Conservation (phyloP, 2,888 invertebrate species). For the Xylophagus ater region DNA sequence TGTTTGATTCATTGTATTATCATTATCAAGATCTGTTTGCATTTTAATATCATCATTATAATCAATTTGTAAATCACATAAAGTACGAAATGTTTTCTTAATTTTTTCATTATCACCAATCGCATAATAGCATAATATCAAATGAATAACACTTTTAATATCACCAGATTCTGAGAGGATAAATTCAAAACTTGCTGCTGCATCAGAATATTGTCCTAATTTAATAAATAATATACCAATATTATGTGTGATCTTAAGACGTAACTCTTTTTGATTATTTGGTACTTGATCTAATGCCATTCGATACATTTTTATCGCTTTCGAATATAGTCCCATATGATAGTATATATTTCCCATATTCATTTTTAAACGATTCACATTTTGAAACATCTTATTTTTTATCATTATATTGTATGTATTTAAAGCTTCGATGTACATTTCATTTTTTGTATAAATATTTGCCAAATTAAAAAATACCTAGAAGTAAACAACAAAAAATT, state of each 20-base stretch:
- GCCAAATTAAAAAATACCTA: constrained; percentile 94
- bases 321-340: constrained; percentile 83
- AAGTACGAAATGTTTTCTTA: constrained; percentile 79
- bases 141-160: constrained; percentile 77
- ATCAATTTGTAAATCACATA: constrained; percentile 78
- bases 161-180: constrained; percentile 94
- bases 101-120: constrained; percentile 86
- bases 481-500: constrained; percentile 15
- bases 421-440: constrained; percentile 90
- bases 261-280: constrained; percentile 82
- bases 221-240: constrained; percentile 83
- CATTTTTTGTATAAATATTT: constrained; percentile 86
- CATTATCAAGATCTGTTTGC: constrained; percentile 29
- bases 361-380: constrained; percentile 85
- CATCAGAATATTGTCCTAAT: constrained; percentile 94
- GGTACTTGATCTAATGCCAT: constrained; percentile 98
- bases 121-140: constrained; percentile 81
- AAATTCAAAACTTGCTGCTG: constrained; percentile 92
- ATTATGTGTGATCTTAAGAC: constrained; percentile 95
- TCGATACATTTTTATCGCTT: constrained; percentile 93
- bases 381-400: constrained; percentile 85
- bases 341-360: constrained; percentile 99
- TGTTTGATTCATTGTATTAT: constrained; percentile 10
- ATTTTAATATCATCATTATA: constrained; percentile 72
- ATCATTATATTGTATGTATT: constrained; percentile 92